Percentiles rank a stretch among this genome's conserved stretches.
These are phyloP conservation scores for Pangasianodon hypophthalmus DNA, from an alignment of 2,113 vertebrate species.

Conservation along the genomic window DNA sequence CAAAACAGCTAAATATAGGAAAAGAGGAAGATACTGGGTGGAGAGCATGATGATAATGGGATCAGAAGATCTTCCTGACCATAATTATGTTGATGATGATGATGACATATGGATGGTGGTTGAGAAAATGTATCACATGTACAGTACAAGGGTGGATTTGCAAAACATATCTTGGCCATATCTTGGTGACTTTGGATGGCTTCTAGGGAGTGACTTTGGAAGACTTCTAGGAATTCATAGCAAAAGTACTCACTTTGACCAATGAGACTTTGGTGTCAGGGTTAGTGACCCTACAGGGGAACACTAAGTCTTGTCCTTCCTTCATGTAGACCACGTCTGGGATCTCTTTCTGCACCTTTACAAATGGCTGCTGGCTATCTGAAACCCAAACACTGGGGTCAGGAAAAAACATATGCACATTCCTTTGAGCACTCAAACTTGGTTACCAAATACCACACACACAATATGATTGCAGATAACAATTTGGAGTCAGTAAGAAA, in stretches of 20 bases:
- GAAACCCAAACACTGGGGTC: slow-evolving; percentile 74
- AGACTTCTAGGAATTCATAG: background rate
- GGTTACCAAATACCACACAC: slow-evolving; percentile 22
- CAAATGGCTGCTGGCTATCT: slow-evolving; percentile 87
- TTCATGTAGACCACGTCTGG: slow-evolving; percentile 81
- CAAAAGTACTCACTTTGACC: slow-evolving; percentile 70
- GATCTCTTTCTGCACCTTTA: slow-evolving; percentile 77
- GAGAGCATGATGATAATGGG: background rate
- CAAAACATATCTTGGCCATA: background rate
- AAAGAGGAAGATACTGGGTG: background rate
- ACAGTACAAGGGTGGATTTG: background rate
- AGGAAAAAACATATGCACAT: slow-evolving; percentile 61
- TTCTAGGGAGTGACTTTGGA: background rate
- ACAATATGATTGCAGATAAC: slow-evolving; percentile 59
- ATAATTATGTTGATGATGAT: slow-evolving; percentile 11
- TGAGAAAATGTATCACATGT: background rate
- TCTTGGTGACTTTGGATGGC: background rate
- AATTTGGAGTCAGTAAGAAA: slow-evolving; percentile 69
- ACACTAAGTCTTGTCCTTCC: slow-evolving; percentile 78
- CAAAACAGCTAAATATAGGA: background rate
- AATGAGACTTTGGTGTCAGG: slow-evolving; percentile 82
- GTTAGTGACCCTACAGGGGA: slow-evolving; percentile 90
- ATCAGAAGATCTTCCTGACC: slow-evolving; percentile 5
- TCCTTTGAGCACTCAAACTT: slow-evolving; percentile 30
- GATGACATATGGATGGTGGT: background rate